Percentiles rank a stretch among this genome's conserved stretches.
Evolutionary conservation across 2,888 invertebrate species (phyloP).

Genomic region (Eurytoma californica): DNA sequence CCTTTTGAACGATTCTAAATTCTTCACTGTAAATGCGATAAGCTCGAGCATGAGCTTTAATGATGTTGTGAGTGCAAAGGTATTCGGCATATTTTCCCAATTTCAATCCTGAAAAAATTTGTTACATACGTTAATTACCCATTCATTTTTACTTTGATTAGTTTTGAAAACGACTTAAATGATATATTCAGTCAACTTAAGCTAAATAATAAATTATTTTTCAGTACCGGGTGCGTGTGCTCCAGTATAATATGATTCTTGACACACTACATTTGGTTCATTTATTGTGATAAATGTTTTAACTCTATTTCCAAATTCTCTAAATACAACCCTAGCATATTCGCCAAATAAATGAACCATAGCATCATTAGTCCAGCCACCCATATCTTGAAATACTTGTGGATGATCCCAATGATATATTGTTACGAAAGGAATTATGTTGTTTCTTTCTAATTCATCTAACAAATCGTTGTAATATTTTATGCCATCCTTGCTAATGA

Average conservation of each 20-base stretch:
- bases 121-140: background rate
- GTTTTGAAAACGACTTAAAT: background rate
- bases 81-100: slow-evolving; percentile 77
- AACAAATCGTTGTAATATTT: slow-evolving; percentile 76
- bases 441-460: slow-evolving; percentile 76
- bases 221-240: slow-evolving; percentile 15
- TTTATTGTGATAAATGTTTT: slow-evolving; percentile 86
- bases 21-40: slow-evolving; percentile 79
- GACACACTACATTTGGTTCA: slow-evolving; percentile 81
- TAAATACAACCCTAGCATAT: slow-evolving; percentile 78
- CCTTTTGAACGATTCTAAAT: slow-evolving; percentile 78
- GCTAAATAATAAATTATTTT: background rate
- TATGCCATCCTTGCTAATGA: slow-evolving; percentile 72
- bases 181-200: background rate
- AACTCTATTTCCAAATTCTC: slow-evolving; percentile 77
- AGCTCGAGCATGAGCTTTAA: slow-evolving; percentile 83
- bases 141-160: background rate
- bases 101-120: slow-evolving; percentile 27
- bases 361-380: slow-evolving; percentile 81
- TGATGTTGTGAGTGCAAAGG: slow-evolving; percentile 82
- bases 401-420: slow-evolving; percentile 83
- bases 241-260: slow-evolving; percentile 75
- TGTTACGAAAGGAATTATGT: slow-evolving; percentile 79
- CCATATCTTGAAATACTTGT: slow-evolving; percentile 78
- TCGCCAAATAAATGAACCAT: slow-evolving; percentile 79